Evolutionary conservation across 2,797 vertebrate species (phyloP), one percentile per base, ranked within the genome.

Genomic region (Gorsachius magnificus): DNA sequence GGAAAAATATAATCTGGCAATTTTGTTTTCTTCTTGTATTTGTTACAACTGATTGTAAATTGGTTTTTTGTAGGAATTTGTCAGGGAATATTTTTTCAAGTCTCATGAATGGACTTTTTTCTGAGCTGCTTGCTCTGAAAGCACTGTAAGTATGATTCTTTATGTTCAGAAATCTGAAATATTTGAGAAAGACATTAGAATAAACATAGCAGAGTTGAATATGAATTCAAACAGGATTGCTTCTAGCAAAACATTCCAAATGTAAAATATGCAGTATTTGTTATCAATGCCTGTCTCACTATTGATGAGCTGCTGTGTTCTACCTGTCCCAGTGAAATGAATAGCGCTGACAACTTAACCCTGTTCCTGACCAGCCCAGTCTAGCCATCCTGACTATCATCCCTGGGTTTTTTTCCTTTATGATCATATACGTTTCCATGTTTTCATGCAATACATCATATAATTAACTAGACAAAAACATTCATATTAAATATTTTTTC

Each of bases 41-140:
- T 90, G 9, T 63, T 80, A 13, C 70, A 72, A 76, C 29, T 79
- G 70, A 58, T 13, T 33, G 14, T 58, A 83, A 92, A 58, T 88
- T 78, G 10, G 4, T n/a, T 93, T 82, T 76, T 96, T 91, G 80
- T 88, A 99, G 99, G 96, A 99, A 99, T 97, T 96, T 99, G 94
- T 99, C 99, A 56, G 99, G 99, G 57, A 99, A 99, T 97, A 99
- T 99, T 94, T 99, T 99, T 97, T 99, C 99, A 95, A 98, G 98
- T 48, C 98, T 99, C 95, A 98, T 98, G 48, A 91, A 97, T 76
- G 98, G 98, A 94, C 98, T 99, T 51, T 99, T 99, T 93, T 98
- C 98, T 66, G 98, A 99, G 91, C 98, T 99, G 9, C 81, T 97
- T 87, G 98, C 98, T 93, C 98, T 99, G 76, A 98, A 98, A 98